Conservation (phyloP, 1,140 invertebrate species). For the Heliconius eleuchia region DNA sequence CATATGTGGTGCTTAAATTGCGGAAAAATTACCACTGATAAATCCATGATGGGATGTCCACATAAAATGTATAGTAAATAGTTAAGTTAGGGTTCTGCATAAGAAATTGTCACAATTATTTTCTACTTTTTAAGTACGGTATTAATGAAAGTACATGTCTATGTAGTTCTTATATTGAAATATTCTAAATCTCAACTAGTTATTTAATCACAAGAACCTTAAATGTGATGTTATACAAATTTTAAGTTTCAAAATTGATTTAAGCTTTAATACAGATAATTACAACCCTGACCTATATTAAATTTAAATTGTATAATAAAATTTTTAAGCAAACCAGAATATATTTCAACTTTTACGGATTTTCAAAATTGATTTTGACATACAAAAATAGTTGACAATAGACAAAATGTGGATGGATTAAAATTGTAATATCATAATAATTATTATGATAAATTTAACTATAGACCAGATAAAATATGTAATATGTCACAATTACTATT, state of each 20-base stretch:
- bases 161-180: not conserved
- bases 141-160: not conserved
- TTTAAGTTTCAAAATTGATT: not conserved
- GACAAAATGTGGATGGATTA: slow-evolving; percentile 27
- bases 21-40: too few relatives aligned
- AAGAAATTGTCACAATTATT: not conserved
- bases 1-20: too few relatives aligned
- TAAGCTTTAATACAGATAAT: not conserved
- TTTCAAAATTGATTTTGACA: not conserved
- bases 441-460: too few relatives aligned
- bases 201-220: not conserved
- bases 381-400: slow-evolving; percentile 16
- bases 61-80: too few relatives aligned
- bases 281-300: not conserved
- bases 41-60: too few relatives aligned
- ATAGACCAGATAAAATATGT: not conserved
- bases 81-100: not conserved
- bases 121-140: not conserved
- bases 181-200: not conserved
- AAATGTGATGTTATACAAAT: not conserved
- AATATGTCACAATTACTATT: not conserved
- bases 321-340: not conserved
- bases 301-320: not conserved
- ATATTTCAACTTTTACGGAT: not conserved
- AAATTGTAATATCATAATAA: slow-evolving; percentile 11